Evolutionary conservation across 2,888 invertebrate species (phyloP).

Genomic region (Agrochola circellaris): DNA sequence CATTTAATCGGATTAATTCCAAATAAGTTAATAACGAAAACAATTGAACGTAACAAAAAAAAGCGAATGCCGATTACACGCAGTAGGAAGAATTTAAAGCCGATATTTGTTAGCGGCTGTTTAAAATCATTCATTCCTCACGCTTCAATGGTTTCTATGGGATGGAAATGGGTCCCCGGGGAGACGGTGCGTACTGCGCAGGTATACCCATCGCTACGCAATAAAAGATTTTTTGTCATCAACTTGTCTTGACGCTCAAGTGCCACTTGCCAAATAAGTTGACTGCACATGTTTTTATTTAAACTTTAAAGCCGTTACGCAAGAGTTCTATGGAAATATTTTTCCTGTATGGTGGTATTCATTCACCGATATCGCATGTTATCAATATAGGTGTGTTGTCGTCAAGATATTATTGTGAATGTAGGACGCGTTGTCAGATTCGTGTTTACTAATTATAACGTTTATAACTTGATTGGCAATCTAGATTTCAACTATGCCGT

Average conservation of each 20-base stretch:
- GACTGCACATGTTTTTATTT: conserved; percentile 33
- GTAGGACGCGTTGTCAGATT: conserved; percentile 14
- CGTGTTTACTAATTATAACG: conserved; percentile 13
- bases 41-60: conserved; percentile 60
- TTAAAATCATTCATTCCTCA: conserved; percentile 85
- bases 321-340: not conserved
- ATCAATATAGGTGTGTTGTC: conserved; percentile 25
- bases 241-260: conserved; percentile 75
- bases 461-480: conserved; percentile 3
- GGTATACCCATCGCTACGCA: conserved; percentile 79
- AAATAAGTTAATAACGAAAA: conserved; percentile 36
- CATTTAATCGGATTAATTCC: conserved; percentile 9
- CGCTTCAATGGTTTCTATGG: conserved; percentile 83
- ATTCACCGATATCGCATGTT: conserved; percentile 15
- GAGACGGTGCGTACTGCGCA: conserved; percentile 80
- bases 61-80: conserved; percentile 65
- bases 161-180: conserved; percentile 78
- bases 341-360: not conserved
- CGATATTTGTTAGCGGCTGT: conserved; percentile 79
- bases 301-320: conserved; percentile 30
- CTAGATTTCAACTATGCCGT: conserved; percentile 6
- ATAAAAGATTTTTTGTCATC: conserved; percentile 74
- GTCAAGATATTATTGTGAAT: conserved; percentile 19
- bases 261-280: conserved; percentile 58
- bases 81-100: conserved; percentile 79